Base-by-base conservation (phyloP, 1,140 invertebrate species). In the Hyphantria cunea region DNA sequence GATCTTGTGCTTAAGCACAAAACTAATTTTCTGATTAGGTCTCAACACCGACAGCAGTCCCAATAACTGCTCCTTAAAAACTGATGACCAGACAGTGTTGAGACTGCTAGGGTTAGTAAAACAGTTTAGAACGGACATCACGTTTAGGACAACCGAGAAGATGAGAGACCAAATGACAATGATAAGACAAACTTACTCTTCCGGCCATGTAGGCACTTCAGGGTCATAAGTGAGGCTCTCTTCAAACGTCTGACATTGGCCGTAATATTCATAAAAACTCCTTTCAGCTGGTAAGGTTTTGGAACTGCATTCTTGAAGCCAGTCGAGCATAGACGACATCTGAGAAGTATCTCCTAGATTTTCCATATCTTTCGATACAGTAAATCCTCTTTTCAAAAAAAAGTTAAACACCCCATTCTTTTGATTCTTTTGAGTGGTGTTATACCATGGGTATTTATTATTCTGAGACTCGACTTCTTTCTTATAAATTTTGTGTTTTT, bases 371-470 rank as follows among this genome's bases (percentile, higher is more conserved):
- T 82, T 86, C 0, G 85, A 75, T 41, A 82, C 66, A 44, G 60
- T 67, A 7, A 88, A 52, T 6, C 80, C 78, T 48, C 76, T 71
- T 63, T 82, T 88, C 6, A 82, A 58, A 6, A 90, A 64, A 44
- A 76, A 82, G 66, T 80, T 74, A 45, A 83, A 78, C 5, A 78
- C 52, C 34, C 70, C 68, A 55, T 37, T 79, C 33, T 81, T 90
- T 12, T 80, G 76, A 65, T 66, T 72, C 13, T 82, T 86, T 11
- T 85, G 70, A 3, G 83, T 88, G 9, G 74, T 51, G 66, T 86
- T 89, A 45, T 74, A 80, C 86, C 86, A 90, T 6, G 86, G 84
- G 58, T 88, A 89, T 56, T 89, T 89, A 65, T 87, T 89, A 45
- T 90, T 82, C 6, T 79, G 73, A 0, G 80, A 82, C 9, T 82